Evolutionary conservation across 2,888 invertebrate species (phyloP), one percentile per base, ranked within the genome.

Genomic region (Nomada ferruginata): DNA sequence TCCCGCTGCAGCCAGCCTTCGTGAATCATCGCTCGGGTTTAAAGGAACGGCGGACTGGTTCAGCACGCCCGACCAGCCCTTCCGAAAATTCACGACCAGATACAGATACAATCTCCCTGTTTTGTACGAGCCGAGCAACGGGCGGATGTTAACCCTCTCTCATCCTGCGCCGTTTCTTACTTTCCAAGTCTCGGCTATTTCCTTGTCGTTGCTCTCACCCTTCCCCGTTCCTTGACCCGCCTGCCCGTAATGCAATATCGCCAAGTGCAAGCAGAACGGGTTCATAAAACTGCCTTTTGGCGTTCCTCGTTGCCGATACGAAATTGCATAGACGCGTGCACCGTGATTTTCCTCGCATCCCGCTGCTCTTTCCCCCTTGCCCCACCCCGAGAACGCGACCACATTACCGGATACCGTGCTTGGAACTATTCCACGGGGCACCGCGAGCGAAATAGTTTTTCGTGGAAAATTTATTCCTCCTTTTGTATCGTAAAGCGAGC

Each of bases 131-230:
- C 65, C 73, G 74, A 70, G 57, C 57, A 23, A 57, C 42, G 44
- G 55, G 47, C 59, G 83, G 83, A 71, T 82, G 71, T 83, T 83
- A 77, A 83, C 77, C 83, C 80, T 47, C 64, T 59, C 75, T 68
- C 76, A 44, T 76, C 68, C 76, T 60, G 36, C n/a, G 11, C 42
- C 57, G 57, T 53, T 82, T 70, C 82, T 72, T 69, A 65, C 57
- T 57, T 75, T 68, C 71, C 55, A 0, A 44, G n/a, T 15, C 65
- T 29, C 64, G 15, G 18, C 44, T 20, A 53, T 53, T 5, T 36
- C 36, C 36, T 7, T 36, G 36, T 36, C 36, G 53, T 36, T 5
- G 10, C 2, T 36, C 36, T 23, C 42, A 15, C 3, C 18, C 20
- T 26, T 3, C 71, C 23, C 42, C 15, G n/a, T 9, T n/a, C 52